A percentile compares a stretch with the other conserved stretches of the same genome.
These are phyloP conservation scores for Hylia prasina DNA, from an alignment of 2,113 vertebrate species.

Conservation along the genomic window DNA sequence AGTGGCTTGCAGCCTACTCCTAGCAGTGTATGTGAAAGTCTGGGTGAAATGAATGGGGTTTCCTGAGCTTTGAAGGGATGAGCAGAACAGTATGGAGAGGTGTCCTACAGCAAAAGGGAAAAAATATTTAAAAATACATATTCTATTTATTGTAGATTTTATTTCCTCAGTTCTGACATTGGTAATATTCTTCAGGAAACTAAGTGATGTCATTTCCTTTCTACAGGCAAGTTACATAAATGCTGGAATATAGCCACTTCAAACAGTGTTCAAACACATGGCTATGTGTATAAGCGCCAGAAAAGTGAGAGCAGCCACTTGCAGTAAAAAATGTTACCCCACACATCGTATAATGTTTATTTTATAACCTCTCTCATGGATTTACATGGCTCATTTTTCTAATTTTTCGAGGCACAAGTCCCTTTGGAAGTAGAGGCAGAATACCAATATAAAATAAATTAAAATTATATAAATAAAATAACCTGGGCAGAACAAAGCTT, in stretches of 20 bases:
- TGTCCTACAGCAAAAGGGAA: neutral
- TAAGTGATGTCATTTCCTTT: conserved; percentile 76
- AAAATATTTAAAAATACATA: conserved; percentile 16
- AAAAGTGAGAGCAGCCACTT: conserved; percentile 76
- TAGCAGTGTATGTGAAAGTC: neutral
- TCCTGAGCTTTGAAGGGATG: neutral
- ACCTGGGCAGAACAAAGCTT: neutral
- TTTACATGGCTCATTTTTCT: conserved; percentile 64
- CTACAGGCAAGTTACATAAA: conserved; percentile 73
- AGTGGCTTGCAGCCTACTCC: neutral
- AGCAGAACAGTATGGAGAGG: neutral
- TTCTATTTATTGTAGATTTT: conserved; percentile 53
- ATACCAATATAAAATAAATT: conserved; percentile 38
- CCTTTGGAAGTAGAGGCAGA: conserved; percentile 30
- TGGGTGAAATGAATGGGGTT: neutral
- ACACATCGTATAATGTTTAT: conserved; percentile 74
- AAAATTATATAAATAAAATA: conserved; percentile 36
- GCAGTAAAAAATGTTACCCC: conserved; percentile 68
- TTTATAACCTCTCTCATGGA: conserved; percentile 63
- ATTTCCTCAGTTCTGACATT: conserved; percentile 52
- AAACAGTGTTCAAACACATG: conserved; percentile 78
- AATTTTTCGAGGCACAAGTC: conserved; percentile 65
- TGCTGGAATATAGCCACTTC: conserved; percentile 66
- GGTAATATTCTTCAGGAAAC: conserved; percentile 72
- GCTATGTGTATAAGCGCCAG: conserved; percentile 68